phyloP scores from a whole-genome alignment of 23 tunicate genomes.

The Styela clava region DNA sequence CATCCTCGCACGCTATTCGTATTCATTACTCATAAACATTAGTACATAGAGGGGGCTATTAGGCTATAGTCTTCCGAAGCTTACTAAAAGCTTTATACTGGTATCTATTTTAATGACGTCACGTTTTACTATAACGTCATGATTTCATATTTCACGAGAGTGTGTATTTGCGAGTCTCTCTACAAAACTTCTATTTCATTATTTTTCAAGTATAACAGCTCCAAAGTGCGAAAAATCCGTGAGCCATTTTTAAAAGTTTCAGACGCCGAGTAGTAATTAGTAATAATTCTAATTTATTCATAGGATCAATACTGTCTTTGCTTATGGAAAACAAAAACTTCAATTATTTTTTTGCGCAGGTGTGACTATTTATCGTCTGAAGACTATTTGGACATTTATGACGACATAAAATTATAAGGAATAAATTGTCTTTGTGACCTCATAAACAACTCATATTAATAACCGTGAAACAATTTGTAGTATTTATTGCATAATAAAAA shows the following conservation, averaged over 20 bases:
- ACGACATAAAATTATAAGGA: neutral
- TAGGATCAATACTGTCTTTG: no score
- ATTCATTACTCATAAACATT: neutral
- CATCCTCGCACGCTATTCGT: neutral
- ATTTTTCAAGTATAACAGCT: neutral
- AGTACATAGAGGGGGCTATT: neutral
- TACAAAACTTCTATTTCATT: no score
- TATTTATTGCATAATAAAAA: neutral
- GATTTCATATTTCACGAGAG: no score
- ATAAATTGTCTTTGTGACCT: neutral
- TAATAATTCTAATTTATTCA: no score
- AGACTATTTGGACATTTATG: no score
- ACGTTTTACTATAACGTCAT: no score
- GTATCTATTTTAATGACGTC: no score
- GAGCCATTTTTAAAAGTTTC: neutral
- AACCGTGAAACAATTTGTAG: neutral
- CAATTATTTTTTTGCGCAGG: neutral
- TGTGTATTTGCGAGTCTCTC: no score
- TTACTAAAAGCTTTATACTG: no score
- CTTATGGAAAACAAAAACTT: no score
- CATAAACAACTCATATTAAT: neutral
- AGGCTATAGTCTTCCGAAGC: neutral
- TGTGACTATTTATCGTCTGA: neutral
- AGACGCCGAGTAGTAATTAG: no score
- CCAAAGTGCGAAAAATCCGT: neutral